These are phyloP conservation scores for Drosophila kikkawai DNA, from an alignment of 1,140 invertebrate genomes.

Conservation along the genomic window DNA sequence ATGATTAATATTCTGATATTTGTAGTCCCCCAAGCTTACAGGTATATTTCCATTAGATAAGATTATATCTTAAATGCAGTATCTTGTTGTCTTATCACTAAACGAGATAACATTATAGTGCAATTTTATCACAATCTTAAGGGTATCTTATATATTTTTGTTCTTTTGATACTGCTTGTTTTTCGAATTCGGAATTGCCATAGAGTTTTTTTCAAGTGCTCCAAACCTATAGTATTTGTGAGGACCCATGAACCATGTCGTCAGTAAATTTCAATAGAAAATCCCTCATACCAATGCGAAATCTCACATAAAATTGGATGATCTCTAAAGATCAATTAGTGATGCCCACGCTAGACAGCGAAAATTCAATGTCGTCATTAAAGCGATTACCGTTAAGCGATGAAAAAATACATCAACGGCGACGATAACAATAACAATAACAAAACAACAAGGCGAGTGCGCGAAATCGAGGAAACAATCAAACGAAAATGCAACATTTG, in stretches of 20 bases:
- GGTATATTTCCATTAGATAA: background rate
- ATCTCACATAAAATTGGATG: constrained; percentile 17
- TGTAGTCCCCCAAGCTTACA: background rate
- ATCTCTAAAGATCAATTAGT: constrained; percentile 45
- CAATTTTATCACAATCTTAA: background rate
- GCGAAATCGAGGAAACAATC: constrained; percentile 46
- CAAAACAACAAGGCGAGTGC: constrained; percentile 29
- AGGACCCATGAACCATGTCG: background rate
- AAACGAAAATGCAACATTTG: constrained; percentile 56
- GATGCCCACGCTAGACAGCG: constrained; percentile 40
- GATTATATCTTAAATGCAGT: background rate
- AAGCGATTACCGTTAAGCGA: constrained; percentile 58
- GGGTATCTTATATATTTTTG: background rate
- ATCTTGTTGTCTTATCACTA: background rate
- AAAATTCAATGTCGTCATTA: constrained; percentile 68
- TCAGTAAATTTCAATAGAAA: constrained; percentile 6
- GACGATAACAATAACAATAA: constrained; percentile 46
- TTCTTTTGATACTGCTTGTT: background rate
- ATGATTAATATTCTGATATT: background rate
- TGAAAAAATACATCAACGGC: constrained; percentile 42
- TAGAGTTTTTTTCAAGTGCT: background rate
- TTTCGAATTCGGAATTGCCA: background rate
- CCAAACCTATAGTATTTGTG: background rate
- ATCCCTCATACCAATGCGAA: constrained; percentile 24
- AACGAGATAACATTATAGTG: background rate